These are phyloP conservation scores for Trypoxylus dichotomus DNA, from an alignment of 1,140 invertebrate species.

Conservation along the genomic window DNA sequence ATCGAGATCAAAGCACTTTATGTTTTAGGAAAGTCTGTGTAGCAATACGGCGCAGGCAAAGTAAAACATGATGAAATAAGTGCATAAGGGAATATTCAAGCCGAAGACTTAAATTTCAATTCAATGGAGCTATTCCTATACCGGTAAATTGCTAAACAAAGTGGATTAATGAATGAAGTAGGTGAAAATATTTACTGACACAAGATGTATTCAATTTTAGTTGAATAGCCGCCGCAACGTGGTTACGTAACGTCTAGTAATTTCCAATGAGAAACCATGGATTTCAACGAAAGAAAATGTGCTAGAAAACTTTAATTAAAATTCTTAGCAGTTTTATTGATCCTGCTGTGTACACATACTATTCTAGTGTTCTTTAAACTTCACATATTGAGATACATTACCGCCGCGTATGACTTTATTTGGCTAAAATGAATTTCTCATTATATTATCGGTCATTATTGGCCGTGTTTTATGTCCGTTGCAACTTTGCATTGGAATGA, in stretches of 20 bases:
- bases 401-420: not conserved
- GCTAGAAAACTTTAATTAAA: conserved; percentile 22
- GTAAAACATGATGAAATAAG: not conserved
- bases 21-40: not conserved
- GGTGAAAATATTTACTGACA: conserved; percentile 10
- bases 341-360: not conserved
- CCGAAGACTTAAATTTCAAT: not conserved
- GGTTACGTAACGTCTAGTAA: not conserved
- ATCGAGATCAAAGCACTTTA: not conserved
- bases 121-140: not conserved
- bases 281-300: conserved; percentile 15
- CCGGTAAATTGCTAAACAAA: conserved; percentile 20
- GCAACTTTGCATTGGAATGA: not conserved
- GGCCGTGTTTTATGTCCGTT: not conserved
- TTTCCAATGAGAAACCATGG: conserved; percentile 12
- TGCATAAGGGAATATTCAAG: not conserved
- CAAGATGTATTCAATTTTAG: conserved; percentile 10
- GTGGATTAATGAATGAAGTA: conserved; percentile 16
- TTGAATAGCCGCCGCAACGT: not conserved
- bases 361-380: conserved; percentile 6
- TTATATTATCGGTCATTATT: conserved; percentile 18
- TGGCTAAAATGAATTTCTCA: conserved; percentile 7
- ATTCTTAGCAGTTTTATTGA: conserved; percentile 22
- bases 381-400: not conserved
- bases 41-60: not conserved